Percentiles rank a stretch among this genome's conserved stretches.
Conservation (phyloP, 1,140 invertebrate species). For the Neotoxoptera formosana region DNA sequence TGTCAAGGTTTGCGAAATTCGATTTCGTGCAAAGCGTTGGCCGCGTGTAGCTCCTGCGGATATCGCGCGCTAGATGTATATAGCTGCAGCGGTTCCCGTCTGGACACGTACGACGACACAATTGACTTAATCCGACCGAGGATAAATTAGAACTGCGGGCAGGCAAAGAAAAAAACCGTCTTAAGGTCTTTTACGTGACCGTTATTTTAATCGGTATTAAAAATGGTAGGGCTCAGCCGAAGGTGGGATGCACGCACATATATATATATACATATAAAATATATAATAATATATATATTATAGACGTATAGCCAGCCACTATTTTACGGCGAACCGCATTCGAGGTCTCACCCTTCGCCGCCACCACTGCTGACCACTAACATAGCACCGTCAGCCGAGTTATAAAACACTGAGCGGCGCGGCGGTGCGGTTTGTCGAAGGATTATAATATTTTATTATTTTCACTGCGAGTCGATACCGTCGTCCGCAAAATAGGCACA, state of each 20-base stretch:
- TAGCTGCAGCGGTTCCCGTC: not conserved
- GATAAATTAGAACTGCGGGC: conserved; percentile 55
- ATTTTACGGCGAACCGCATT: conserved; percentile 29
- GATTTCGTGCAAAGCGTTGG: not conserved
- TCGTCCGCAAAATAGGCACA: not conserved
- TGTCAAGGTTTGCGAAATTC: conserved; percentile 13
- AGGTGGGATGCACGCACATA: not conserved
- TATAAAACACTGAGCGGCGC: not conserved
- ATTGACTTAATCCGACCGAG: conserved; percentile 49
- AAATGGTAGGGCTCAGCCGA: conserved; percentile 25
- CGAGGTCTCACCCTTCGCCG: not conserved
- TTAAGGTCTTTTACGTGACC: conserved; percentile 56
- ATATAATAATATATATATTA: not conserved
- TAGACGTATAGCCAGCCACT: not conserved
- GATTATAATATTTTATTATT: conserved; percentile 3
- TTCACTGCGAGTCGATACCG: not conserved
- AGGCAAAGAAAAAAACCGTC: conserved; percentile 33
- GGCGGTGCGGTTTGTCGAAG: not conserved
- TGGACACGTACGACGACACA: conserved; percentile 46
- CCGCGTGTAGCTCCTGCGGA: not conserved
- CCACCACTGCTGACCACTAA: not conserved
- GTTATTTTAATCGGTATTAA: conserved; percentile 56
- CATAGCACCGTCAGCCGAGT: not conserved
- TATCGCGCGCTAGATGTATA: not conserved
- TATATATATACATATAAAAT: no score